phyloP scores from a whole-genome alignment of 92 coral and sea anemone genomes.

The Montipora capitata region DNA sequence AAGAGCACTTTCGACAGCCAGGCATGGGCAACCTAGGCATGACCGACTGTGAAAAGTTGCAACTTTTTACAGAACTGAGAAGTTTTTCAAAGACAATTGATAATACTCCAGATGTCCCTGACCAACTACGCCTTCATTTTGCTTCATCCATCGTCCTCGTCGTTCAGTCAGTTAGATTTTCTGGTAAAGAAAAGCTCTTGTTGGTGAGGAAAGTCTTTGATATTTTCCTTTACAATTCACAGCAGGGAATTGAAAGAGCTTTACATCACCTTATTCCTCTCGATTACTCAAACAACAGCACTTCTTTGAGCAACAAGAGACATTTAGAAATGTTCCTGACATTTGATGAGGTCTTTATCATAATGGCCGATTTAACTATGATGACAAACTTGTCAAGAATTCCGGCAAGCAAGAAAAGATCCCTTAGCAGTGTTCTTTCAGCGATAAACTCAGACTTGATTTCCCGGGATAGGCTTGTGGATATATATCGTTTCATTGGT shows the following conservation, averaged over 20 bases:
- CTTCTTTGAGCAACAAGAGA: background rate
- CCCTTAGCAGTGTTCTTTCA: background rate
- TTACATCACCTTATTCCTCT: background rate
- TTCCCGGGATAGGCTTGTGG: background rate
- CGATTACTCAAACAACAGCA: background rate
- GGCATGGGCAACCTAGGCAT: background rate
- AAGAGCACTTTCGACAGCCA: background rate
- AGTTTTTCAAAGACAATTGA: background rate
- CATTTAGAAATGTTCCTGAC: background rate
- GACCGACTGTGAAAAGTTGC: constrained; percentile 1
- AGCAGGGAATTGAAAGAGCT: background rate
- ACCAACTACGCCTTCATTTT: background rate
- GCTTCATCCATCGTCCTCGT: background rate
- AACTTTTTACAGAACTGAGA: background rate
- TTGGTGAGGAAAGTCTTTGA: background rate
- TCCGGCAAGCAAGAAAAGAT: background rate
- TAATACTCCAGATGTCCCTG: background rate
- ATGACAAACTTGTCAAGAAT: constrained; percentile 11
- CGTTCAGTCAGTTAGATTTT: background rate
- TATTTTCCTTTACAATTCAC: background rate
- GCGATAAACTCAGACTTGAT: background rate
- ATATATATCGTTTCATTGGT: constrained; percentile 8
- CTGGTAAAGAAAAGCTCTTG: background rate
- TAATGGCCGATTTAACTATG: background rate
- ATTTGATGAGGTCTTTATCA: background rate